These are phyloP conservation scores for Aspidiotus rigidus DNA, from an alignment of 2,888 invertebrate genomes.

Conservation along the genomic window DNA sequence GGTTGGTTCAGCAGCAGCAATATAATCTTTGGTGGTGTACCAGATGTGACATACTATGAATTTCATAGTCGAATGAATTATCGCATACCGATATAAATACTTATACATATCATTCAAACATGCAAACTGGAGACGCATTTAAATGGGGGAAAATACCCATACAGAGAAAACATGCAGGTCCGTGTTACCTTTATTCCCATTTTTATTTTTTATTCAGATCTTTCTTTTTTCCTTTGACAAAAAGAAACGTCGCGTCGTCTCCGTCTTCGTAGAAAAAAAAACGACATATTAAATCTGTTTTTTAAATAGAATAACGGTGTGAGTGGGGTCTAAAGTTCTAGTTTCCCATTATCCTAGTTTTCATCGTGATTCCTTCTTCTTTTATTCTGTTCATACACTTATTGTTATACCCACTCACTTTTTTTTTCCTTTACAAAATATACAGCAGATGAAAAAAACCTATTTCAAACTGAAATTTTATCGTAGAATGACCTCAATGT, in stretches of 20 bases:
- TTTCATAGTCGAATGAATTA: conserved; percentile 1
- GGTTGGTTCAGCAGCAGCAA: no score
- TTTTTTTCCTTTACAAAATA: neutral
- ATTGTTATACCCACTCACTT: neutral
- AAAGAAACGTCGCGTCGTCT: conserved; percentile 6
- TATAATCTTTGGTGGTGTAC: no score
- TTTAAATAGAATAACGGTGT: conserved; percentile 10
- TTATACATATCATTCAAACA: neutral
- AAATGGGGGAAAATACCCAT: neutral
- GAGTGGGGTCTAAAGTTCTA: neutral
- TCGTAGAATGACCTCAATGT: conserved; percentile 2
- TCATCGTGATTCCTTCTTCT: neutral
- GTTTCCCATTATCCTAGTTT: no score
- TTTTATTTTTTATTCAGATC: conserved; percentile 3
- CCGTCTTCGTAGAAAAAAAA: neutral
- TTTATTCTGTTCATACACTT: neutral
- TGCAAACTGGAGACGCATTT: neutral
- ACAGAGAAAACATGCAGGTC: neutral
- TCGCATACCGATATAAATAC: neutral
- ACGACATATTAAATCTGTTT: conserved; percentile 9
- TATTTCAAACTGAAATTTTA: neutral
- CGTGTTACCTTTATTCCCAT: no score
- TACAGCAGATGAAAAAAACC: conserved; percentile 6
- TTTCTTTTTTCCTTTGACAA: conserved; percentile 7
- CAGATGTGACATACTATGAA: neutral